These are phyloP conservation scores for Cataglyphis cursor DNA, from an alignment of 2,888 invertebrate species.

Conservation along the genomic window DNA sequence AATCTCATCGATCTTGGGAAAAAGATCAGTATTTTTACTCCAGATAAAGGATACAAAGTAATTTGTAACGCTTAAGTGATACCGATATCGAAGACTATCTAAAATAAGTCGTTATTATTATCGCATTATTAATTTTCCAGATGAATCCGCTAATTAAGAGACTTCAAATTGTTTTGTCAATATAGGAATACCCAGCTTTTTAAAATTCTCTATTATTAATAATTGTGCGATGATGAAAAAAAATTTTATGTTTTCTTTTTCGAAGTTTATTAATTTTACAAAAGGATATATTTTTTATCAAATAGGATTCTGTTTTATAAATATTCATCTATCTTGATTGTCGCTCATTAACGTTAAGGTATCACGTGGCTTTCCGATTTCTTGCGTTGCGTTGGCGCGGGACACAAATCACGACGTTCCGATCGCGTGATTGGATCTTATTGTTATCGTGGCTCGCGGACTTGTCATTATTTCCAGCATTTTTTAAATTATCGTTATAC, in stretches of 20 bases:
- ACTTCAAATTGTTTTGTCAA: neutral
- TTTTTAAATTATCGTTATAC: constrained; percentile 36
- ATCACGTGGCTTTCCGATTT: constrained; percentile 34
- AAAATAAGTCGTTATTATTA: neutral
- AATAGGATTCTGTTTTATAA: neutral
- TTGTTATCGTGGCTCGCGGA: constrained; percentile 46
- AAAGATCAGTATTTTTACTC: neutral
- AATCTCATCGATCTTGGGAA: neutral
- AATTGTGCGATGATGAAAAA: neutral
- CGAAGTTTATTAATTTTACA: neutral
- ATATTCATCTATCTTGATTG: neutral
- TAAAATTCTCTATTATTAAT: neutral
- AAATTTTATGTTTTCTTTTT: neutral
- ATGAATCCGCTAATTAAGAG: neutral
- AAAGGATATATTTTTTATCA: neutral
- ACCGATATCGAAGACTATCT: neutral
- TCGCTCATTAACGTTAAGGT: constrained; percentile 23
- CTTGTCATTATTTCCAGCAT: constrained; percentile 49
- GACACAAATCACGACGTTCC: constrained; percentile 55
- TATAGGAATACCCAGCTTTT: neutral
- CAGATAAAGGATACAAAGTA: neutral
- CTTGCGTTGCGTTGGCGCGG: constrained; percentile 44
- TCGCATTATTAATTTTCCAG: constrained; percentile 5
- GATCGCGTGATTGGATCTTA: constrained; percentile 61
- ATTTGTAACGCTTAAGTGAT: neutral